These are phyloP conservation scores for Saturnia pavonia DNA, from an alignment of 2,888 invertebrate genomes.

Conservation along the genomic window DNA sequence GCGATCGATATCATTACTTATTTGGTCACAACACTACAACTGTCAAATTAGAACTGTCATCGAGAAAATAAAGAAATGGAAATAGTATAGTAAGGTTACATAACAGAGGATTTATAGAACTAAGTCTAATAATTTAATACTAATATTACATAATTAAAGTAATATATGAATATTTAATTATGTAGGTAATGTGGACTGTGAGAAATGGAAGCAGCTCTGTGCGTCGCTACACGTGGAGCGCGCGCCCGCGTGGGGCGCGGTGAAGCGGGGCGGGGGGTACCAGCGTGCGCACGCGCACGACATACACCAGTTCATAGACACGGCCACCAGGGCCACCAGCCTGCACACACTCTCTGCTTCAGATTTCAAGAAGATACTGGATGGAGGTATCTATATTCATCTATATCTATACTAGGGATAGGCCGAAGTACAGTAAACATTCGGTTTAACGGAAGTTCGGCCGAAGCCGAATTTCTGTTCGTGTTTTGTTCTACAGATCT, in stretches of 20 bases:
- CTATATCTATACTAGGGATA: too few relatives aligned
- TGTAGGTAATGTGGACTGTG: conserved; percentile 84
- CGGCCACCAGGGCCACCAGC: conserved; percentile 52
- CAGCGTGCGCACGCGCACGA: conserved; percentile 82
- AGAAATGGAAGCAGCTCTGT: conserved; percentile 79
- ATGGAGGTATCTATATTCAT: conserved; percentile 58
- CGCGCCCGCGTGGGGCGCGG: conserved; percentile 86
- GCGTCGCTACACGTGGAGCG: conserved; percentile 79
- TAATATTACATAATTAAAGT: not conserved
- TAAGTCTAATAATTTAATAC: too few relatives aligned
- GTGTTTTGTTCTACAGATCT: too few relatives aligned
- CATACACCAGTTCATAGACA: conserved; percentile 49
- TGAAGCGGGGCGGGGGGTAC: conserved; percentile 88
- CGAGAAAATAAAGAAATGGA: too few relatives aligned
- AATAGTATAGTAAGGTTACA: too few relatives aligned
- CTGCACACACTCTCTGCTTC: conserved; percentile 84
- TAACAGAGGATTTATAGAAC: too few relatives aligned
- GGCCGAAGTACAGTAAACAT: too few relatives aligned
- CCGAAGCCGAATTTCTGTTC: too few relatives aligned
- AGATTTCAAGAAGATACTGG: conserved; percentile 81
- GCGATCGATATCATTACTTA: too few relatives aligned
- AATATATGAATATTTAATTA: not conserved
- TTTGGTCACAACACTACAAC: too few relatives aligned
- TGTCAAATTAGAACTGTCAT: too few relatives aligned
- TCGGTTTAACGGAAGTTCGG: too few relatives aligned